Conservation (phyloP, 1,140 invertebrate genomes). For the Epicauta chinensis region DNA sequence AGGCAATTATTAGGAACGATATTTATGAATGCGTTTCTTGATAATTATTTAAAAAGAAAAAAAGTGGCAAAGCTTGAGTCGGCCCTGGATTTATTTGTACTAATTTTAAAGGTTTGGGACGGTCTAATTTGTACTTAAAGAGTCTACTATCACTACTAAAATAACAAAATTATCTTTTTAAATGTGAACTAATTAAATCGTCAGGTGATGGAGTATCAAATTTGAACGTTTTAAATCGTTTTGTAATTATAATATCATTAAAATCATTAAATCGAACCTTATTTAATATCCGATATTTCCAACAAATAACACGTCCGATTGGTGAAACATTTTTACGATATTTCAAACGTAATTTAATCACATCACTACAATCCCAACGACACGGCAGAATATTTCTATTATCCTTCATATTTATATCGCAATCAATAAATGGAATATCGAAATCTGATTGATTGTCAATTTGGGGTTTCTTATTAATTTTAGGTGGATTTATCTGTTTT, state of each 20-base stretch:
- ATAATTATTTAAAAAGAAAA: too few relatives aligned
- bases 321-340: slow-evolving; percentile 32
- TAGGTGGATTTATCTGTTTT: slow-evolving; percentile 9
- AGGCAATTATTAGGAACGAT: too few relatives aligned
- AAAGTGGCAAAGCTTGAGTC: too few relatives aligned
- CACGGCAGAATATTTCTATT: too few relatives aligned
- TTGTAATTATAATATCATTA: slow-evolving; percentile 1
- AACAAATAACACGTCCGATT: slow-evolving; percentile 49
- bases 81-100: too few relatives aligned
- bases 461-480: slow-evolving; percentile 13
- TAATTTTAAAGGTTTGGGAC: too few relatives aligned
- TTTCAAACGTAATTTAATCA: background rate
- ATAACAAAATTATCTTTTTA: too few relatives aligned
- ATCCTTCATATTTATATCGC: slow-evolving; percentile 17
- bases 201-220: slow-evolving; percentile 58
- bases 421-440: slow-evolving; percentile 34
- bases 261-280: background rate
- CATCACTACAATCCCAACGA: too few relatives aligned
- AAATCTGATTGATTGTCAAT: slow-evolving; percentile 21
- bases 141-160: too few relatives aligned
- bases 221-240: slow-evolving; percentile 44
- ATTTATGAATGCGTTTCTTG: too few relatives aligned
- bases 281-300: slow-evolving; percentile 25
- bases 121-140: too few relatives aligned
- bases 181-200: slow-evolving; percentile 25